phyloP scores from a whole-genome alignment of 92 coral and sea anemone genomes.

The Ricordea florida region DNA sequence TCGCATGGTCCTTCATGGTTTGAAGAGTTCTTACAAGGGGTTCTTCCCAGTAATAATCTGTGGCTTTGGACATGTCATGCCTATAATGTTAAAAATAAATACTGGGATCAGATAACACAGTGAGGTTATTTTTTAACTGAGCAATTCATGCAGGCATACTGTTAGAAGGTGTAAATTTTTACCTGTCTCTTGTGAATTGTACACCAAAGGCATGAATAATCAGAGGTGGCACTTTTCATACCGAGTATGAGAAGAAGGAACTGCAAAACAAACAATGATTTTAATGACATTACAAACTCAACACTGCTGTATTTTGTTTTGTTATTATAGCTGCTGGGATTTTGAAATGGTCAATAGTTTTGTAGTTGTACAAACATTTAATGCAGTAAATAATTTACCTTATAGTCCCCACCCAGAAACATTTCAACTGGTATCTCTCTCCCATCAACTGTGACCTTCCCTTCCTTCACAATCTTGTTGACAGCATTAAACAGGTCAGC shows the following conservation, averaged over 20 bases:
- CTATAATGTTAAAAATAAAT: slow-evolving; percentile 24
- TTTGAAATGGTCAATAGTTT: neutral
- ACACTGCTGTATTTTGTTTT: neutral
- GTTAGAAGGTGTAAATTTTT: neutral
- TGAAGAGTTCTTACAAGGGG: slow-evolving; percentile 33
- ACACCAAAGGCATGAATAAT: slow-evolving; percentile 70
- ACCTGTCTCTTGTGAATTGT: slow-evolving; percentile 25
- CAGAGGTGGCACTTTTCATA: slow-evolving; percentile 66
- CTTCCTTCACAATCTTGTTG: slow-evolving; percentile 15
- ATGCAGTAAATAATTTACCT: slow-evolving; percentile 5
- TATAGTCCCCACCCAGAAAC: slow-evolving; percentile 38
- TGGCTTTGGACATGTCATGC: slow-evolving; percentile 57
- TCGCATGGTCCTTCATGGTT: slow-evolving; percentile 39
- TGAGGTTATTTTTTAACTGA: neutral
- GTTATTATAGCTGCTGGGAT: neutral
- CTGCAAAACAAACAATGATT: slow-evolving; percentile 14
- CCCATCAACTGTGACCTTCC: slow-evolving; percentile 8
- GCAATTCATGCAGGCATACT: neutral
- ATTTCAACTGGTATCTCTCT: slow-evolving; percentile 24
- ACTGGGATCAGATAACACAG: neutral
- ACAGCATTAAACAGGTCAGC: slow-evolving; percentile 26
- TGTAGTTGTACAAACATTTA: neutral
- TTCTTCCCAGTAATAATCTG: slow-evolving; percentile 51
- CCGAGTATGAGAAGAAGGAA: slow-evolving; percentile 64
- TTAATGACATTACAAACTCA: neutral